Conservation (phyloP, 2,113 vertebrate genomes). For the Brachypodius melanocephalos region DNA sequence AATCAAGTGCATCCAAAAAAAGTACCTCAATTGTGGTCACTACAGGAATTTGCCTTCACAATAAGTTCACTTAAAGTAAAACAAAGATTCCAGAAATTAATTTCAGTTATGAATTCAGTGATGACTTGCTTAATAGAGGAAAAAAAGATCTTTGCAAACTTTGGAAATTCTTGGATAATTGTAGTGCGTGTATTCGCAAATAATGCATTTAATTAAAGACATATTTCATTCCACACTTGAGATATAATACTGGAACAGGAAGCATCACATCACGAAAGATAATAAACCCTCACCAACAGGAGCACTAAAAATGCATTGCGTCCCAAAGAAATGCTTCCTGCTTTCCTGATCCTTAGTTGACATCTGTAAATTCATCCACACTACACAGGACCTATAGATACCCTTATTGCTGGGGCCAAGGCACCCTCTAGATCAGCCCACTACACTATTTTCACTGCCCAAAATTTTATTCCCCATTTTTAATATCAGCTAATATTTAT, state of each 20-base stretch:
- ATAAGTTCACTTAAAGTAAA: background rate
- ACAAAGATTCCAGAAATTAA: background rate
- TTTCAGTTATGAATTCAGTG: slow-evolving; percentile 19
- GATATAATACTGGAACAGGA: background rate
- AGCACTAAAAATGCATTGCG: background rate
- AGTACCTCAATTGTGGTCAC: background rate
- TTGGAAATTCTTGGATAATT: slow-evolving; percentile 39
- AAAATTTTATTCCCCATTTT: slow-evolving; percentile 15
- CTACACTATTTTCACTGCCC: background rate
- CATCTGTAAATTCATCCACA: background rate
- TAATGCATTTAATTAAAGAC: slow-evolving; percentile 13
- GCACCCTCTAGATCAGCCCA: background rate
- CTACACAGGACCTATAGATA: background rate
- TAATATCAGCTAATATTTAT: slow-evolving; percentile 29
- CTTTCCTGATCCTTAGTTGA: background rate
- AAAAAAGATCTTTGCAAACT: slow-evolving; percentile 35
- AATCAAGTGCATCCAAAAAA: background rate
- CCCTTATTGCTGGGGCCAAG: background rate
- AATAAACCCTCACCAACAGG: background rate
- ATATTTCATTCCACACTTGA: background rate
- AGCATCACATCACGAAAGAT: background rate
- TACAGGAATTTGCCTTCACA: background rate
- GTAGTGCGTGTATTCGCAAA: background rate
- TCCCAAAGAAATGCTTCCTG: background rate
- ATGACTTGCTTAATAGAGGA: background rate